phyloP scores from a whole-genome alignment of 2,113 vertebrate species.

The Amphiprion percula region DNA sequence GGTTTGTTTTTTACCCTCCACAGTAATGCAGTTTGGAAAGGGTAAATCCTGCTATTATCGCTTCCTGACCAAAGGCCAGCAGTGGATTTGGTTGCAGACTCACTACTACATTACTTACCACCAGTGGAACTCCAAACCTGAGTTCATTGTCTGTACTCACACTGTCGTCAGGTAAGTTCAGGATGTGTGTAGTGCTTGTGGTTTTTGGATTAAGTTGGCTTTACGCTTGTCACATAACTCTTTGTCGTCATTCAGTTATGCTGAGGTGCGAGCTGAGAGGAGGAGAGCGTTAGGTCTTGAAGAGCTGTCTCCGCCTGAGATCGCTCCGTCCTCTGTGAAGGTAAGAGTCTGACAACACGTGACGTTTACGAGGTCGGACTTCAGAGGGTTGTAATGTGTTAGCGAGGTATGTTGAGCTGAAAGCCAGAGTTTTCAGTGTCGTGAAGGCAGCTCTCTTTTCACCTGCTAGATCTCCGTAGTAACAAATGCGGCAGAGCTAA shows the following conservation, averaged over 20 bases:
- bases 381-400: no score
- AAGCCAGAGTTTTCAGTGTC: no score
- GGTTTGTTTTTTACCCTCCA: background rate
- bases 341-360: slow-evolving; percentile 69
- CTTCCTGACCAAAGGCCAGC: slow-evolving; percentile 92
- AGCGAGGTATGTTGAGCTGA: no score
- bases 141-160: slow-evolving; percentile 92
- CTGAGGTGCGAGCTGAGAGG: slow-evolving; percentile 90
- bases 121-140: slow-evolving; percentile 94
- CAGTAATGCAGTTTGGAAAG: slow-evolving; percentile 93
- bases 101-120: slow-evolving; percentile 93
- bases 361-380: slow-evolving; percentile 1
- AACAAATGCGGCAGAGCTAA: no score
- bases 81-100: slow-evolving; percentile 92
- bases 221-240: background rate
- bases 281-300: slow-evolving; percentile 89
- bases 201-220: no score
- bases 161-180: slow-evolving; percentile 87
- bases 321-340: slow-evolving; percentile 88
- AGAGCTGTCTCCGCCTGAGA: slow-evolving; percentile 87
- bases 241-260: slow-evolving; percentile 82
- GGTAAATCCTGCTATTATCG: slow-evolving; percentile 93
- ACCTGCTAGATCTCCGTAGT: no score
- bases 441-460: no score
- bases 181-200: no score